These are phyloP conservation scores for Cactoblastis cactorum DNA, from an alignment of 2,888 invertebrate genomes.

Conservation along the genomic window DNA sequence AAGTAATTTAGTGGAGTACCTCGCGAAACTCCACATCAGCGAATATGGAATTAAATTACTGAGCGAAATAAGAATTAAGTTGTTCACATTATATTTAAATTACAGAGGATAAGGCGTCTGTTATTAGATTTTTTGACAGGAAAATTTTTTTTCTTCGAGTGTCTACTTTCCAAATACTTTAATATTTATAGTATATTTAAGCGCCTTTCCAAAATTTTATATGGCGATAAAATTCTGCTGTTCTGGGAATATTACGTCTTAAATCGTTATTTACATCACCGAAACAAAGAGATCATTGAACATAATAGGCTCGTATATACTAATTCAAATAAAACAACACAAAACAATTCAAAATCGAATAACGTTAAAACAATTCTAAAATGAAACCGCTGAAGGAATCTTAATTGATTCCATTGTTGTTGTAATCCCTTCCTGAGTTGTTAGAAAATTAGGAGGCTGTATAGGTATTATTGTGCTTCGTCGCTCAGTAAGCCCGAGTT, in stretches of 20 bases:
- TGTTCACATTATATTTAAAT: not conserved
- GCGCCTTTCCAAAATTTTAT: too few species aligned
- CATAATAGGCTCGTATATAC: too few species aligned
- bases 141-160: not conserved
- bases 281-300: too few species aligned
- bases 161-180: not conserved
- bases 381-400: not conserved
- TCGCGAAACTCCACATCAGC: not conserved
- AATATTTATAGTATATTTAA: too few species aligned
- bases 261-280: too few species aligned
- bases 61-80: not conserved
- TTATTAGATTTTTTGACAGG: not conserved
- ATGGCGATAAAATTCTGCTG: too few species aligned
- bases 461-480: conserved; percentile 6
- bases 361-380: not conserved
- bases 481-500: not conserved
- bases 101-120: not conserved
- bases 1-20: not conserved
- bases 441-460: conserved; percentile 6
- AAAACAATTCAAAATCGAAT: not conserved
- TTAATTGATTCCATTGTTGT: conserved; percentile 13
- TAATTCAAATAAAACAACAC: too few species aligned
- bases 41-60: not conserved
- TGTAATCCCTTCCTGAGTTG: conserved; percentile 13
- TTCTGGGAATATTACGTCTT: too few species aligned